Evolutionary conservation across 2,888 invertebrate species (phyloP).

Genomic region (Hemicrepidius hirtus): DNA sequence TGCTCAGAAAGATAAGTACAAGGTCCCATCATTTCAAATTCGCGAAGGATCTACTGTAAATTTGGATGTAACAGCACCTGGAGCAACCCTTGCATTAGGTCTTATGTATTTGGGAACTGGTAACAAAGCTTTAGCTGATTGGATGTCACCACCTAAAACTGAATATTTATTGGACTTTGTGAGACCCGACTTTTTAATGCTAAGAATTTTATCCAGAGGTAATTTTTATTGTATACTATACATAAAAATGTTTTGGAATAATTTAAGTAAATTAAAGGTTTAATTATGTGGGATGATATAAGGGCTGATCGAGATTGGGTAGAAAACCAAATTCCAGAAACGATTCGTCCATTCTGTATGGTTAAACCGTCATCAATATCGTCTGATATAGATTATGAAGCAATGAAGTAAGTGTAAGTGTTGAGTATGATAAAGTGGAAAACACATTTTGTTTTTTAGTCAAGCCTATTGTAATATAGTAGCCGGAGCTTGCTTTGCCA

Average conservation of each 20-base stretch:
- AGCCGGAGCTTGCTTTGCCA: constrained; percentile 94
- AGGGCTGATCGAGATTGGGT: constrained; percentile 90
- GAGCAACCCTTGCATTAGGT: constrained; percentile 95
- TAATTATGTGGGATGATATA: constrained; percentile 93
- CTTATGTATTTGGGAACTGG: constrained; percentile 92
- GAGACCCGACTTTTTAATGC: constrained; percentile 90
- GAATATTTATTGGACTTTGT: constrained; percentile 93
- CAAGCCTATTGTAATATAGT: constrained; percentile 98
- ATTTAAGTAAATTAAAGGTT: constrained; percentile 71
- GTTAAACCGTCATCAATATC: constrained; percentile 80
- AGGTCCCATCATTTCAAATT: constrained; percentile 89
- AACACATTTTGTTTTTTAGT: constrained; percentile 71
- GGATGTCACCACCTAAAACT: constrained; percentile 93
- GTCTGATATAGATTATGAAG: constrained; percentile 88
- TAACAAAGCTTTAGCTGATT: constrained; percentile 89
- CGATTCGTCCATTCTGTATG: constrained; percentile 85
- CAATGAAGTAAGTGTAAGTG: constrained; percentile 84
- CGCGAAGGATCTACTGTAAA: constrained; percentile 94
- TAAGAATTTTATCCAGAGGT: constrained; percentile 87
- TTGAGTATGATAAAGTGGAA: not conserved
- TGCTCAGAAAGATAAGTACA: constrained; percentile 91
- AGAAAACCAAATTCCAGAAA: constrained; percentile 85
- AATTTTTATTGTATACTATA: constrained; percentile 48
- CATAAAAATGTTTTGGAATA: not conserved
- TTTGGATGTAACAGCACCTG: constrained; percentile 96